Evolutionary conservation across 2,888 invertebrate genomes (phyloP).

Genomic region (Drosophila fulvimacula): DNA sequence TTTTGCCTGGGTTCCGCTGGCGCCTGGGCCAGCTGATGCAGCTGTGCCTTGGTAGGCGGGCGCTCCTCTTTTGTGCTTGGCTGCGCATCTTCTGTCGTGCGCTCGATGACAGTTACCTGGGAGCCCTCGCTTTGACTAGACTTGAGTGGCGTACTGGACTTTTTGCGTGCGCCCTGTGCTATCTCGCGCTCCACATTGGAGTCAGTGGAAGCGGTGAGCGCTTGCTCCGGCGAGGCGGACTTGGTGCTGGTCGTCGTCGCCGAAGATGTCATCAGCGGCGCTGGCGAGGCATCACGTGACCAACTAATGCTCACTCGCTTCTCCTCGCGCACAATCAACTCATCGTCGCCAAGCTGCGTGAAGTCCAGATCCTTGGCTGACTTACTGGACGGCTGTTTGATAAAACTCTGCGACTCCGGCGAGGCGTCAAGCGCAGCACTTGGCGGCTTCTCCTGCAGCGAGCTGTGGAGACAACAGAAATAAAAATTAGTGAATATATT

Average conservation of each 20-base stretch:
- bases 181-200: conserved; percentile 63
- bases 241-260: conserved; percentile 49
- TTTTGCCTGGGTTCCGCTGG: conserved; percentile 70
- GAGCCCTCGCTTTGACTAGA: conserved; percentile 82
- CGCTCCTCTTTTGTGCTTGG: conserved; percentile 35
- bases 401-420: conserved; percentile 74
- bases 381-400: conserved; percentile 69
- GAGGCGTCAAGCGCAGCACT: conserved; percentile 51
- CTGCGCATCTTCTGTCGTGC: conserved; percentile 5
- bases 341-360: conserved; percentile 70
- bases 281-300: conserved; percentile 83
- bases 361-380: conserved; percentile 57
- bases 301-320: conserved; percentile 83
- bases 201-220: conserved; percentile 49
- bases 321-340: conserved; percentile 83
- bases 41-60: conserved; percentile 75
- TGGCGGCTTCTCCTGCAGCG: conserved; percentile 81
- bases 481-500: not conserved
- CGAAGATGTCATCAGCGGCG: conserved; percentile 71
- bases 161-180: conserved; percentile 76
- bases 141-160: conserved; percentile 70
- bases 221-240: conserved; percentile 63
- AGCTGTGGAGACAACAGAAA: conserved; percentile 53
- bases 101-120: conserved; percentile 70
- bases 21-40: conserved; percentile 75